Evolutionary conservation across 2,888 invertebrate species (phyloP).

Genomic region (Panzeria rudis): DNA sequence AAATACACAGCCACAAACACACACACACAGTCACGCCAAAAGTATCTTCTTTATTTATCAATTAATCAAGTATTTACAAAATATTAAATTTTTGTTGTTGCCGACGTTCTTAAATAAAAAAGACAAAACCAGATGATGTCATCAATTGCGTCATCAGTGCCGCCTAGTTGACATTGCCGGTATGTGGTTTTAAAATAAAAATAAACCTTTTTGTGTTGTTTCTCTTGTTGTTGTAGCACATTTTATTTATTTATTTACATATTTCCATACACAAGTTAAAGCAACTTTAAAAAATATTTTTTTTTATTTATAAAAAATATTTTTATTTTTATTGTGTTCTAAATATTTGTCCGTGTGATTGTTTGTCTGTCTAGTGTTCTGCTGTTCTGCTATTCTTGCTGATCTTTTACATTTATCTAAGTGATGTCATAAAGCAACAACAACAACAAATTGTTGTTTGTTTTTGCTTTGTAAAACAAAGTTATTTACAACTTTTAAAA

Average conservation of each 20-base stretch:
- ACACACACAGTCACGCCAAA: not conserved
- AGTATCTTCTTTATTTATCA: slow-evolving; percentile 13
- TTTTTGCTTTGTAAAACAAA: slow-evolving; percentile 28
- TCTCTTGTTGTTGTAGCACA: not conserved
- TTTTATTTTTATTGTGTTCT: slow-evolving; percentile 22
- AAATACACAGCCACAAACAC: not conserved
- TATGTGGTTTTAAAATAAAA: slow-evolving; percentile 47
- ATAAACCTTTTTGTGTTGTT: slow-evolving; percentile 30
- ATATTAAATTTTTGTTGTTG: slow-evolving; percentile 23
- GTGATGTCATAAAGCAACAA: slow-evolving; percentile 50
- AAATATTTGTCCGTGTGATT: not conserved
- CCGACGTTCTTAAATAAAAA: not conserved
- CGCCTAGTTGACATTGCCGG: slow-evolving; percentile 44
- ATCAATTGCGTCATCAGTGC: slow-evolving; percentile 67
- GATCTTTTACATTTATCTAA: slow-evolving; percentile 16
- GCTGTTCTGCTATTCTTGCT: slow-evolving; percentile 14
- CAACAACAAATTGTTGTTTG: slow-evolving; percentile 2
- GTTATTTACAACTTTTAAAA: slow-evolving; percentile 36
- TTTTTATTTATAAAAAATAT: slow-evolving; percentile 31
- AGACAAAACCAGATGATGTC: slow-evolving; percentile 54
- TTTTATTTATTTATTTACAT: slow-evolving; percentile 1
- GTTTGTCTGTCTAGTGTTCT: not conserved
- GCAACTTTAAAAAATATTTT: slow-evolving; percentile 20
- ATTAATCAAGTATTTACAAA: slow-evolving; percentile 50
- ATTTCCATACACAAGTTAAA: not conserved